A percentile compares a stretch with the other conserved stretches of the same genome.
phyloP scores from a whole-genome alignment of 2,888 invertebrate genomes.

The Timema podura region DNA sequence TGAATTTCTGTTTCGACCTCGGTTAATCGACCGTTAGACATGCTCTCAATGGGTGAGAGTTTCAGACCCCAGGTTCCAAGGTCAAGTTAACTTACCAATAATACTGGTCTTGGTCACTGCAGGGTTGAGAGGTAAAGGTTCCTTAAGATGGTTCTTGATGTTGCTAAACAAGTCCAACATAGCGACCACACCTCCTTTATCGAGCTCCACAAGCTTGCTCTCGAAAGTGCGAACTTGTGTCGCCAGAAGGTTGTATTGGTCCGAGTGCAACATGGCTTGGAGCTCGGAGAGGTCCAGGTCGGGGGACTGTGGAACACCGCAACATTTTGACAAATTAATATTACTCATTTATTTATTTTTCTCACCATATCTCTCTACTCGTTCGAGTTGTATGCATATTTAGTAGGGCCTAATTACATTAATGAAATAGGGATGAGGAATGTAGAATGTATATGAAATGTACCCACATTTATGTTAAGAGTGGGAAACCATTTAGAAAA shows the following conservation, averaged over 20 bases:
- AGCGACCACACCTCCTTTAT: conserved; percentile 53
- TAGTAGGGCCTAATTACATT: no score
- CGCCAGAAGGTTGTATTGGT: conserved; percentile 55
- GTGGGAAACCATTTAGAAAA: no score
- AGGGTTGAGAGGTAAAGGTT: conserved; percentile 56
- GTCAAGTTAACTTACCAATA: conserved; percentile 53
- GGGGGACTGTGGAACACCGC: conserved; percentile 56
- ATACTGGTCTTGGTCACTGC: conserved; percentile 63
- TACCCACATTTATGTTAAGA: no score
- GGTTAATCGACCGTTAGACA: no score
- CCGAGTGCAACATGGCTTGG: conserved; percentile 59
- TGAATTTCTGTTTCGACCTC: no score
- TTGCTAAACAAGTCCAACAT: conserved; percentile 59
- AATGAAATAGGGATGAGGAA: no score
- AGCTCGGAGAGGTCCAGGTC: conserved; percentile 70
- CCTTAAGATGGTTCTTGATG: conserved; percentile 61
- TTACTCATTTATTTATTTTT: no score
- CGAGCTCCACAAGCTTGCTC: conserved; percentile 54
- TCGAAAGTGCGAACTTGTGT: conserved; percentile 58
- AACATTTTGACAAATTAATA: neutral
- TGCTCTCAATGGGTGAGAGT: neutral
- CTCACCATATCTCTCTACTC: no score
- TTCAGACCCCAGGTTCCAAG: conserved; percentile 16
- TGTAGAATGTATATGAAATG: neutral
- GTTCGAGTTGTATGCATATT: no score